Evolutionary conservation across 2,797 vertebrate species (phyloP).

Genomic region (Dendrocincla fuliginosa): DNA sequence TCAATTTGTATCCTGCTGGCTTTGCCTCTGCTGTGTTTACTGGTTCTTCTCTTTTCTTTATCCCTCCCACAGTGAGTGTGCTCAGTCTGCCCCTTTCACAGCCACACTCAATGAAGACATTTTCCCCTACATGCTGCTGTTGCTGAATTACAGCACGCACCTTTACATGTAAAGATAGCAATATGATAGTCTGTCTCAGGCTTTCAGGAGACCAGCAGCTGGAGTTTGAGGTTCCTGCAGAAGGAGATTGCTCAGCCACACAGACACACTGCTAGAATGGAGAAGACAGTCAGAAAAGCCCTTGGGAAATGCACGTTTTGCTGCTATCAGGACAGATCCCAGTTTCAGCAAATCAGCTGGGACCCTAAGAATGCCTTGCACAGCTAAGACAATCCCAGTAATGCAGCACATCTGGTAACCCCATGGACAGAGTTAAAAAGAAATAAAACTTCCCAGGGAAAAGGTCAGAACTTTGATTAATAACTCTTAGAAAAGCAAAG

Average conservation of each 20-base stretch:
- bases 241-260: neutral
- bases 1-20: neutral
- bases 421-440: constrained; percentile 24
- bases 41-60: neutral
- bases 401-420: constrained; percentile 42
- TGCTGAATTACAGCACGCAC: neutral
- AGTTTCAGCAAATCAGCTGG: constrained; percentile 23
- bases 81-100: neutral
- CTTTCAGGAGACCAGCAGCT: neutral
- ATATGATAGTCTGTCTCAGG: neutral
- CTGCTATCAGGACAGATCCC: neutral
- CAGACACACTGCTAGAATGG: neutral
- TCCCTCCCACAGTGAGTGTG: neutral
- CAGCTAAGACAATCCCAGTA: neutral
- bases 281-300: neutral
- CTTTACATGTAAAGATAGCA: neutral
- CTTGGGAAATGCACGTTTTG: constrained; percentile 7
- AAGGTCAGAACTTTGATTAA: constrained; percentile 35
- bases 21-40: neutral
- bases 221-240: neutral
- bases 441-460: constrained; percentile 50
- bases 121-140: neutral
- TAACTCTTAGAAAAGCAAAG: constrained; percentile 22
- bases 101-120: neutral
- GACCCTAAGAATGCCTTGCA: neutral